Evolutionary conservation across 2,113 vertebrate genomes (phyloP), one percentile per base, ranked within the genome.

Genomic region (Oenanthe oenanthe): DNA sequence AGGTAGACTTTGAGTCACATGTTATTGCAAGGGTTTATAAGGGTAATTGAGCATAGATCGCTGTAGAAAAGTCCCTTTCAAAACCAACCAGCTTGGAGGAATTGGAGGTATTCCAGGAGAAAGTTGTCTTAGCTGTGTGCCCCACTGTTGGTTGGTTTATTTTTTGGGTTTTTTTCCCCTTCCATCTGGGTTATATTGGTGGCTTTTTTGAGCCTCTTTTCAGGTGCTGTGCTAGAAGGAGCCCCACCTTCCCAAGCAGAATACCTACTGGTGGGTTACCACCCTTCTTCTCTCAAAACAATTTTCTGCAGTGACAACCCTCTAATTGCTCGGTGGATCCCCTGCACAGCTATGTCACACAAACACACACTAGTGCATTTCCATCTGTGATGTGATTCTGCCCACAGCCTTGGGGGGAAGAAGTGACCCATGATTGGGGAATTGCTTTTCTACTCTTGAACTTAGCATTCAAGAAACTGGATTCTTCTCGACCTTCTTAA

Each of bases 1-100:
- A 95, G 93, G 93, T 95, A 92, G 81, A 85, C 77, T 93, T 95
- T 68, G 89, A 93, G 91, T 91, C 91, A 92, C 91, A 40, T 95
- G 91, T 82, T 94, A 77, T 43, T 89, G 87, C 77, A 34, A 79
- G 81, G 51, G 62, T 91, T 96, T 93, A 38, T 82, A 76, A 94
- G 87, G 89, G 84, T 95, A 91, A 89, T 82, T 93, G 88, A 85
- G 84, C 85, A 13, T 38, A 79, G 91, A 73, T 63, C 4, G 13
- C 74, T 70, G 66, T 57, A 75, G 84, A 95, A 82, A 89, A 92
- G 82, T 65, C 74, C 51, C 51, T 82, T 57, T 92, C 80, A 91
- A 42, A 95, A 58, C 54, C 74, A 82, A 47, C n/a, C 28, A 11
- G 58, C 50, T 89, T 73, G 74, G 80, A 91, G 48, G 70, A 81